Percentiles rank a stretch among this genome's conserved stretches.
Evolutionary conservation across 2,113 vertebrate species (phyloP).

Genomic region (Ia io): DNA sequence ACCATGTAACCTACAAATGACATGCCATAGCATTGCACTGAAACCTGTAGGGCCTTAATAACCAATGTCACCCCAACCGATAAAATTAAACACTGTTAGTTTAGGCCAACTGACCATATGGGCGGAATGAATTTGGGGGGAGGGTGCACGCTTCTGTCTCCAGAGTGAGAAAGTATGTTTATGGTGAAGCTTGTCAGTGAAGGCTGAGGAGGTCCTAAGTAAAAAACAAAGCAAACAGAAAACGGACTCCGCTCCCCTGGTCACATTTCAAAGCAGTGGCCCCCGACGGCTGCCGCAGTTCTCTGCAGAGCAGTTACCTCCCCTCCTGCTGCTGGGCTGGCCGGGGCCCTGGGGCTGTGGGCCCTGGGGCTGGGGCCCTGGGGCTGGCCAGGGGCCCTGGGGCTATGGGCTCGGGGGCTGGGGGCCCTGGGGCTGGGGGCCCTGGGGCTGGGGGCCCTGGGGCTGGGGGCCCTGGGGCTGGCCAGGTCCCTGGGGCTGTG

Average conservation of each 20-base stretch:
- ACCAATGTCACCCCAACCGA: background rate
- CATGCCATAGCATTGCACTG: accelerated
- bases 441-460: no score
- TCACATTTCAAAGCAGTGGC: background rate
- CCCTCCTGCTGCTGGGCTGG: no score
- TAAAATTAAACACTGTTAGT: no score
- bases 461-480: no score
- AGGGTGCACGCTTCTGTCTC: background rate
- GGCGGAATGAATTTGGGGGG: background rate
- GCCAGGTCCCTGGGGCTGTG: no score
- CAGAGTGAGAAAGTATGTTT: background rate
- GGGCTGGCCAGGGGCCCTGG: no score
- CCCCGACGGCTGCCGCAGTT: accelerated
- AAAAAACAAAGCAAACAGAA: background rate
- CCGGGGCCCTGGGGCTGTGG: no score
- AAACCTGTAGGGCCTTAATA: background rate
- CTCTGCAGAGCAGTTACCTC: background rate
- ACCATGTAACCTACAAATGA: accelerated
- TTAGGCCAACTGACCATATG: background rate
- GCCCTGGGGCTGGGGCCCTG: no score
- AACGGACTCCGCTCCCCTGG: background rate
- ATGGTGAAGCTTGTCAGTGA: background rate
- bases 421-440: no score
- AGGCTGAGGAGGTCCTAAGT: background rate
- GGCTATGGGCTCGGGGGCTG: no score